A percentile compares a stretch with the other conserved stretches of the same genome.
Conservation (phyloP, 1,140 invertebrate species). For the Hypsibius dujardini region DNA sequence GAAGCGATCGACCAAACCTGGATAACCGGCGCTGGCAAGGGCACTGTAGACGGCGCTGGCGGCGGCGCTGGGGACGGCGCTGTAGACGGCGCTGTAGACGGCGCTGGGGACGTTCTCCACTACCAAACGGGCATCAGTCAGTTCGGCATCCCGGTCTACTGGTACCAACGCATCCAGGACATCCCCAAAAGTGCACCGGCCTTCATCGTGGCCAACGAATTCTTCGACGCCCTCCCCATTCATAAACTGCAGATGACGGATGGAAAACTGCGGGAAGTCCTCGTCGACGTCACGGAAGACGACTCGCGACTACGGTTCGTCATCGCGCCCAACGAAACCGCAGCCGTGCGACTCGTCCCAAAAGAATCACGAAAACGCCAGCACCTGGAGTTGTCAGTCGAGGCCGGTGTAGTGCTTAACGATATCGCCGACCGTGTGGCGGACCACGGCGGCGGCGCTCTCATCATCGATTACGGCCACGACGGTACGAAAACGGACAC, state of each 20-base stretch:
- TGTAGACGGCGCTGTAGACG: too few relatives aligned
- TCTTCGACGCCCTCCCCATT: constrained; percentile 92
- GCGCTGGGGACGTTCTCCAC: too few relatives aligned
- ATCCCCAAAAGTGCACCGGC: constrained; percentile 61
- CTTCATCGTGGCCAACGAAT: constrained; percentile 83
- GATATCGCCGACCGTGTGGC: constrained; percentile 54
- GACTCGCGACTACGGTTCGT: constrained; percentile 47
- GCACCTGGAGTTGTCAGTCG: constrained; percentile 64
- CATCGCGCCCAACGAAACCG: constrained; percentile 38
- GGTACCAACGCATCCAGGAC: constrained; percentile 63
- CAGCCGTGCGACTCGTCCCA: constrained; percentile 45
- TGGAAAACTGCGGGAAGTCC: constrained; percentile 62
- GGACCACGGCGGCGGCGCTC: constrained; percentile 56
- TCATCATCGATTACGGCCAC: constrained; percentile 90
- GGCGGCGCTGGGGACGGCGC: too few relatives aligned
- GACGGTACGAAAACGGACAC: constrained; percentile 65
- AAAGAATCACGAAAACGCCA: constrained; percentile 31
- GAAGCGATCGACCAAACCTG: too few relatives aligned
- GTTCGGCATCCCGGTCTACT: constrained; percentile 57
- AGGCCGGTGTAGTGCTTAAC: constrained; percentile 49
- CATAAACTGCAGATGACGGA: constrained; percentile 70
- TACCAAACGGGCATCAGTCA: too few relatives aligned
- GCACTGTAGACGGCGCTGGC: too few relatives aligned
- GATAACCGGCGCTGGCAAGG: too few relatives aligned
- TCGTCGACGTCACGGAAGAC: constrained; percentile 54